Conservation (phyloP, 2,888 invertebrate species). For the Chloromyia formosa region DNA sequence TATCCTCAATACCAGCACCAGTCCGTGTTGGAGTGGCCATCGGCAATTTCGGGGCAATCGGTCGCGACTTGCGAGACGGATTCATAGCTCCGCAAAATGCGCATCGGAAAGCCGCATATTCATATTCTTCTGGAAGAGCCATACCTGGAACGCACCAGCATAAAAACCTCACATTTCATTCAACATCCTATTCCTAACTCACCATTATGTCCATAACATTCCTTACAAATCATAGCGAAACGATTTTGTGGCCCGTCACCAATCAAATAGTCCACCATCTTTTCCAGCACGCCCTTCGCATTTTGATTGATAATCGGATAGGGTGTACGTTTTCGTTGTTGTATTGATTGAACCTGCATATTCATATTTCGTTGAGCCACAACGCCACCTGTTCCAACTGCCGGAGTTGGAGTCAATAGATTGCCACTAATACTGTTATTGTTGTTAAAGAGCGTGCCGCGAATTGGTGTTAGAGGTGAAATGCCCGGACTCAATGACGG, state of each 20-base stretch:
- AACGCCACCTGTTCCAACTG: not conserved
- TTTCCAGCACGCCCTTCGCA: conserved; percentile 83
- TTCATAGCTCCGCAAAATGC: conserved; percentile 89
- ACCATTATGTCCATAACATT: conserved; percentile 95
- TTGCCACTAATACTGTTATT: conserved; percentile 45
- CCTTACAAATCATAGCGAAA: conserved; percentile 92
- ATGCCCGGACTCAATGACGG: conserved; percentile 1
- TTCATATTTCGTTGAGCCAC: conserved; percentile 24
- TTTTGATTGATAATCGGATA: conserved; percentile 65
- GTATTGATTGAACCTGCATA: conserved; percentile 25
- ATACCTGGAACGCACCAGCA: conserved; percentile 67
- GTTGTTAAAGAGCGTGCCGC: conserved; percentile 8
- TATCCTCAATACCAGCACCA: not conserved
- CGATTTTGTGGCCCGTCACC: conserved; percentile 96
- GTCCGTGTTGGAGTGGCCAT: conserved; percentile 18
- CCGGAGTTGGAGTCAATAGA: conserved; percentile 28
- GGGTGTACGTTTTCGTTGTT: conserved; percentile 56
- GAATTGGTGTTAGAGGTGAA: conserved; percentile 20
- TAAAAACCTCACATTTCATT: not conserved
- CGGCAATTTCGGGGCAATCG: conserved; percentile 73
- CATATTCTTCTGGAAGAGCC: conserved; percentile 76
- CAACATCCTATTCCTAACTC: conserved; percentile 47
- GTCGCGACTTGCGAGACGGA: conserved; percentile 87
- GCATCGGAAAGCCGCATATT: conserved; percentile 84
- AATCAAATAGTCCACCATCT: conserved; percentile 90